Base-by-base conservation (phyloP, 2,797 vertebrate genomes). In the Clarias laeviceps region DNA sequence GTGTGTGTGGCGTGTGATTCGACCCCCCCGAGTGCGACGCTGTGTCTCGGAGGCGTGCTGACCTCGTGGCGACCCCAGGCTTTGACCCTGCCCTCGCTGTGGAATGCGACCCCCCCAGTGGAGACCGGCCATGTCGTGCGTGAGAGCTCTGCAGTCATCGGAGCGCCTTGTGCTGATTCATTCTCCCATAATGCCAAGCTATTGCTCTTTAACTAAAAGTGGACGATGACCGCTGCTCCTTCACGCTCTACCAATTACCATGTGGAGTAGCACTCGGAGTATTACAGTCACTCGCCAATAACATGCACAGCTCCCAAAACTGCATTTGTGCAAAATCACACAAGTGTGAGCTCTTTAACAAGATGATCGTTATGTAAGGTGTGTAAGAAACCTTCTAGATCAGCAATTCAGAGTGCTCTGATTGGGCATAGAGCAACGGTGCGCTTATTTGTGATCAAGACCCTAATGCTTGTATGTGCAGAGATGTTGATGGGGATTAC, bases 61-160 rank as follows among this genome's bases (percentile, higher is more conserved):
- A 94, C 94, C 94, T 93, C 89, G 88, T 91, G 88, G 88, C 93
- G 91, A 94, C 94, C 94, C 91, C 89, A 92, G 92, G 91, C 93
- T 92, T 93, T 94, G 94, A 95, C 93, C 93, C 92, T 93, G 91
- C 90, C 84, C 91, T 92, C 90, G 78, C 90, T 91, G 84, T 92
- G 94, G 94, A 96, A 95, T 95, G 94, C 92, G 94, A 94, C 40
- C 68, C 72, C 72, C 34, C 91, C 24, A 82, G 54, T 17, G 72
- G 89, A 93, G 61, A 27, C n/a, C 27, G 91, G 90, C 91, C 82
- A 87, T 91, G 90, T 90, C 92, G 87, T 91, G 65, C 85, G 18
- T 89, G 88, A 92, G 84, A 89, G 87, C 90, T 89, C 83, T 72
- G 80, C 89, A 70, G 91, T 93, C 68, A 85, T 92, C 89, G 74